These are phyloP conservation scores for Dolichopus griseipennis DNA, from an alignment of 2,888 invertebrate genomes.

Conservation along the genomic window DNA sequence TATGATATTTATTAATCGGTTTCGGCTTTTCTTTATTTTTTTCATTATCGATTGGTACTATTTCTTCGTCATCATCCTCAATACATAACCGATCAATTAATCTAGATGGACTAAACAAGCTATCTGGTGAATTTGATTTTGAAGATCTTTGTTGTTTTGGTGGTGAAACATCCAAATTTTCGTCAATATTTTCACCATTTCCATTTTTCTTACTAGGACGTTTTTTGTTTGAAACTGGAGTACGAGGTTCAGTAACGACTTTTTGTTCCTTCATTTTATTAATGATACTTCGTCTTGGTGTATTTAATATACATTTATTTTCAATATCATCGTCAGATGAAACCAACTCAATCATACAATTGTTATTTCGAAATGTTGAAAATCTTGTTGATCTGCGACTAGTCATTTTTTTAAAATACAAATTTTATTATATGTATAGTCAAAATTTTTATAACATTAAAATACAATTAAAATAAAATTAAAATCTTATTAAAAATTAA, in stretches of 20 bases:
- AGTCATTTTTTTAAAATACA: conserved; percentile 29
- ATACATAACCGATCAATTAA: conserved; percentile 37
- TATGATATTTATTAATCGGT: conserved; percentile 38
- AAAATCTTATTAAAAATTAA: too few relatives aligned
- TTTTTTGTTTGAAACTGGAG: conserved; percentile 15
- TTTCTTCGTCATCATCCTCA: conserved; percentile 24
- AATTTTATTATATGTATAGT: too few relatives aligned
- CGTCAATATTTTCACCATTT: neutral
- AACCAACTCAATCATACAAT: neutral
- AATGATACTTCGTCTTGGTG: conserved; percentile 13
- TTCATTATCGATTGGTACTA: neutral
- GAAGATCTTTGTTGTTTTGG: conserved; percentile 32
- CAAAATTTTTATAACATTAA: too few relatives aligned
- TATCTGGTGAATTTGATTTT: conserved; percentile 20
- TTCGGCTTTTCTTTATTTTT: conserved; percentile 12
- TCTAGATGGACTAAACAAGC: conserved; percentile 36
- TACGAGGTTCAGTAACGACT: neutral
- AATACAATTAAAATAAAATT: too few relatives aligned
- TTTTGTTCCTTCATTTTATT: neutral
- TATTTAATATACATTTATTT: conserved; percentile 20
- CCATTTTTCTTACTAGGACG: conserved; percentile 12
- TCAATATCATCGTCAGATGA: conserved; percentile 19
- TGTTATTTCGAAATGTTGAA: conserved; percentile 29
- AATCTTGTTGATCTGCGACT: conserved; percentile 37
- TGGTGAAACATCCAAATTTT: conserved; percentile 30